Evolutionary conservation across 2,113 vertebrate genomes (phyloP).

Genomic region (Rhineura floridana): DNA sequence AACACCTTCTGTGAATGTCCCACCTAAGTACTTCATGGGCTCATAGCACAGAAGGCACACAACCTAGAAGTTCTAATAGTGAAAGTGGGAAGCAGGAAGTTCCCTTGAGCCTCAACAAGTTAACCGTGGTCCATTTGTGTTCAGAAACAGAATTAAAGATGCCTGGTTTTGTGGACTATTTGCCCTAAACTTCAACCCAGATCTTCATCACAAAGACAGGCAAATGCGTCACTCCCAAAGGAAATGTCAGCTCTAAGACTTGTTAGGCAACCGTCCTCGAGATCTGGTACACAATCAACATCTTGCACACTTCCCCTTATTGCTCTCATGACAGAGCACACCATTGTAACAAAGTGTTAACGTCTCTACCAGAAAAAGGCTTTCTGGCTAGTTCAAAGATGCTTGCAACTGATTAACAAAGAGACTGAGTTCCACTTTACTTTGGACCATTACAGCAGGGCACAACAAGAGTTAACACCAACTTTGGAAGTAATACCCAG

Average conservation of each 20-base stretch:
- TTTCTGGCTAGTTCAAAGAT: accelerated
- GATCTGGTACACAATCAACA: slow-evolving; percentile 35
- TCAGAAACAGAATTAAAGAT: not conserved
- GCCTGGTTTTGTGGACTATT: not conserved
- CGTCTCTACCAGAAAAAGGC: not conserved
- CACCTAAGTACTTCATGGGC: not conserved
- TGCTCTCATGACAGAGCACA: slow-evolving; percentile 17
- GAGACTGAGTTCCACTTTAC: not conserved
- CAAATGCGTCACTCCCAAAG: slow-evolving; percentile 49
- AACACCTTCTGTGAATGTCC: not conserved
- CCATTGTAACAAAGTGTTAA: not conserved
- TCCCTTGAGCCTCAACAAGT: not conserved
- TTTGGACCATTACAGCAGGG: not conserved
- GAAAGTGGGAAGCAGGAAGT: not conserved
- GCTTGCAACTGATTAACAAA: not conserved
- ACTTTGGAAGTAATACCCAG: too few species aligned
- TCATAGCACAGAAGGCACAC: not conserved
- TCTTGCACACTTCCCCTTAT: slow-evolving; percentile 61
- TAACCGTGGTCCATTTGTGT: accelerated
- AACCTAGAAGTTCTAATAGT: not conserved
- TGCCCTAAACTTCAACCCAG: slow-evolving; percentile 31
- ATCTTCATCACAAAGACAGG: slow-evolving; percentile 6
- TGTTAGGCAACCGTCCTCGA: slow-evolving; percentile 52
- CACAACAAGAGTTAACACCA: not conserved
- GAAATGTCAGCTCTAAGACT: slow-evolving; percentile 31